phyloP scores from a whole-genome alignment of 2,888 invertebrate genomes.

The Brachypalpus laphriformis region DNA sequence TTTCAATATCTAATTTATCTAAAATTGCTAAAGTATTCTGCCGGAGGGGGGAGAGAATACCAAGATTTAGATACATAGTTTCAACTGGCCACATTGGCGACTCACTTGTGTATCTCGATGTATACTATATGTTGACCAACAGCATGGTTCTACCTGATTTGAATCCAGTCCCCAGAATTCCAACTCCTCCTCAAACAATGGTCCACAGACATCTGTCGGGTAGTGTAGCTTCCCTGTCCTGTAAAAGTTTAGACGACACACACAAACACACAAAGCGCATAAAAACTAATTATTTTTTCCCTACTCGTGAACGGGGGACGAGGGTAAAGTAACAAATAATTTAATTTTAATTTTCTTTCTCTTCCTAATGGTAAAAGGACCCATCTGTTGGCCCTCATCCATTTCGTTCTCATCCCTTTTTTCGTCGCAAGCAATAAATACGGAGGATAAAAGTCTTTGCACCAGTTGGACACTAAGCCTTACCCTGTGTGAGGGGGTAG shows the following conservation, averaged over 20 bases:
- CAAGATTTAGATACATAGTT: background rate
- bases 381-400: slow-evolving; percentile 26
- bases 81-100: background rate
- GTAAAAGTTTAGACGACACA: slow-evolving; percentile 78
- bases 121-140: slow-evolving; percentile 98
- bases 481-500: slow-evolving; percentile 13
- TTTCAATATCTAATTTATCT: slow-evolving; percentile 97
- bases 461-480: slow-evolving; percentile 24
- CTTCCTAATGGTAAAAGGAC: background rate
- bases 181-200: slow-evolving; percentile 96
- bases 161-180: slow-evolving; percentile 99
- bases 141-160: slow-evolving; percentile 98
- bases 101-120: slow-evolving; percentile 91
- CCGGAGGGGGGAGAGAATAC: background rate
- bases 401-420: slow-evolving; percentile 6
- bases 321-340: slow-evolving; percentile 61
- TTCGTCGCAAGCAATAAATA: slow-evolving; percentile 34
- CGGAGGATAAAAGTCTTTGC: slow-evolving; percentile 46
- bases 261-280: slow-evolving; percentile 25
- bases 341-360: slow-evolving; percentile 61
- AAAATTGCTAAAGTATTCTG: slow-evolving; percentile 97
- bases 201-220: slow-evolving; percentile 98
- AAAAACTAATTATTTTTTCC: slow-evolving; percentile 42
- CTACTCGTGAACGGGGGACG: slow-evolving; percentile 1
- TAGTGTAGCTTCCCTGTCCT: slow-evolving; percentile 97